phyloP scores from a whole-genome alignment of 2,113 vertebrate genomes.

The Noturus placidus region DNA sequence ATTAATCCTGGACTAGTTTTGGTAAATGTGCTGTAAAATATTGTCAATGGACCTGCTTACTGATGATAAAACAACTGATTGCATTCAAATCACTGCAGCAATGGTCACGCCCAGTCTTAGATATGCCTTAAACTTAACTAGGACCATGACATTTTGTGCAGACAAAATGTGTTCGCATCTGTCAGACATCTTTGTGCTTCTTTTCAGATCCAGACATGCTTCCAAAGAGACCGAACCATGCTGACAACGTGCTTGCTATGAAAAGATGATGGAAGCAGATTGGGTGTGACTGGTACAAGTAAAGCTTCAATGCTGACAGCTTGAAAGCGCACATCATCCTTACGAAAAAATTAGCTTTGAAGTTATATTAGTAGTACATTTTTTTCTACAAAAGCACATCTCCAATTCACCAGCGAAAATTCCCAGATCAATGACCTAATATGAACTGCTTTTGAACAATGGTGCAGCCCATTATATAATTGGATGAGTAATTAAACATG shows the following conservation, averaged over 20 bases:
- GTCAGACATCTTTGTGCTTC: not conserved
- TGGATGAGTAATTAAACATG: conserved; percentile 10
- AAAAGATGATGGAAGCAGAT: not conserved
- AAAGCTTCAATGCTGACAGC: not conserved
- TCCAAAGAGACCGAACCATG: not conserved
- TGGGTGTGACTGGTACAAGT: not conserved
- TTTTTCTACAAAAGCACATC: not conserved
- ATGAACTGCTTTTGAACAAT: conserved; percentile 1
- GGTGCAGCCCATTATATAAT: conserved; percentile 18
- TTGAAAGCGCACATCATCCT: not conserved
- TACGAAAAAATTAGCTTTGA: not conserved
- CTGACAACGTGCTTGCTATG: not conserved
- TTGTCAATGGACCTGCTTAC: not conserved
- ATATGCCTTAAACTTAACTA: not conserved
- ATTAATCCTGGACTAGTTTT: not conserved
- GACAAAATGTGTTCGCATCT: not conserved
- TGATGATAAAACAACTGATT: not conserved
- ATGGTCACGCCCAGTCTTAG: not conserved
- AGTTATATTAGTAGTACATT: not conserved
- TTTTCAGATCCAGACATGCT: conserved; percentile 7
- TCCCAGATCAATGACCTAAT: not conserved
- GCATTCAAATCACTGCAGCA: not conserved
- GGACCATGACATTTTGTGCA: not conserved
- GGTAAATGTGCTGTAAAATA: not conserved
- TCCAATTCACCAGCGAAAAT: not conserved